These are phyloP conservation scores for Spea multiplicata DNA, from an alignment of 2,113 vertebrate genomes.

Conservation along the genomic window DNA sequence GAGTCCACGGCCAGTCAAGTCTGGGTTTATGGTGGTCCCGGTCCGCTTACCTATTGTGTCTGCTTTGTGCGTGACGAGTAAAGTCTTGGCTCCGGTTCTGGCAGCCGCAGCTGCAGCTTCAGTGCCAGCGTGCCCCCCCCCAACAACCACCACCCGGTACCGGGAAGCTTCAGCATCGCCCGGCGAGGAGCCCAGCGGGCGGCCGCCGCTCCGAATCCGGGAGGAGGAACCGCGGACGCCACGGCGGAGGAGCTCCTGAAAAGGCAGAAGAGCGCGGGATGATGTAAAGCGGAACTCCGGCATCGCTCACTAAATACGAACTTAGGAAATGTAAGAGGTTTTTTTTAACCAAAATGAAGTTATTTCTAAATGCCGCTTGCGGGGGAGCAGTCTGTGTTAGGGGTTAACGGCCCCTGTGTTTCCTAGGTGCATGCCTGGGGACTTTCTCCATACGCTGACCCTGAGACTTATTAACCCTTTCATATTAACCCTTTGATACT, in stretches of 20 bases:
- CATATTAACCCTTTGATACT: too few species aligned
- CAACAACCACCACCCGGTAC: slow-evolving; percentile 87
- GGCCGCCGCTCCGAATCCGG: slow-evolving; percentile 41
- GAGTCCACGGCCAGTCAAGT: too few species aligned
- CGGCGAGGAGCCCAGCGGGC: neutral
- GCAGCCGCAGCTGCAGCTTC: slow-evolving; percentile 86
- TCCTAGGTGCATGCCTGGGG: too few species aligned
- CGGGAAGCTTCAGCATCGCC: neutral
- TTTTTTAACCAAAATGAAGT: too few species aligned
- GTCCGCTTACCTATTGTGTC: slow-evolving; percentile 74
- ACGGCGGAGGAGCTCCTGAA: slow-evolving; percentile 45
- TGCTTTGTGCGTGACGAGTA: slow-evolving; percentile 85
- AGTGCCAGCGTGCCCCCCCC: slow-evolving; percentile 87
- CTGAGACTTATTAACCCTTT: too few species aligned
- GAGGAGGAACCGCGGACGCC: slow-evolving; percentile 35
- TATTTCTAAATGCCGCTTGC: too few species aligned
- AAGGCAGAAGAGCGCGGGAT: slow-evolving; percentile 11
- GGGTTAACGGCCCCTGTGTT: too few species aligned
- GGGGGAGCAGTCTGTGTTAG: too few species aligned
- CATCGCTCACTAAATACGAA: too few species aligned
- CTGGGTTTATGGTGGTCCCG: too few species aligned
- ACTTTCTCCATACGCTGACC: too few species aligned
- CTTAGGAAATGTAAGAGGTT: too few species aligned
- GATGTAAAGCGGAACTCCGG: neutral
- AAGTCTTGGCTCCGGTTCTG: slow-evolving; percentile 76